A percentile compares a stretch with the other conserved stretches of the same genome.
Conservation (phyloP, 2,113 vertebrate species). For the Cygnus buccinator region DNA sequence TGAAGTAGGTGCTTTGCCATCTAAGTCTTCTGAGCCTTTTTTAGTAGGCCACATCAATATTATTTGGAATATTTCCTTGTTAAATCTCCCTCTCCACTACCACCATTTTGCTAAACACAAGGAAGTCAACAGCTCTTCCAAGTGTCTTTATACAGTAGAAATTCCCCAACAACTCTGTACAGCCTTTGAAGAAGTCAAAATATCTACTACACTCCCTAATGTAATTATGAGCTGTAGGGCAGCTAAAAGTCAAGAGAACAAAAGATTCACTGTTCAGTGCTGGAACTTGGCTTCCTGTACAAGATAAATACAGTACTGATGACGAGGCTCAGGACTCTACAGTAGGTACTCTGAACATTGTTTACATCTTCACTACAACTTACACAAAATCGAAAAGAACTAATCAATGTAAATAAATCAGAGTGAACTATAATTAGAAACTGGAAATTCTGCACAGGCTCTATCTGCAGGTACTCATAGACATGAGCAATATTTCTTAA, state of each 20-base stretch:
- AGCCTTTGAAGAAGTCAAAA: background rate
- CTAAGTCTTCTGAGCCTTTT: background rate
- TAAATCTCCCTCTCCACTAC: background rate
- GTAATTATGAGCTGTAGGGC: background rate
- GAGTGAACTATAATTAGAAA: background rate
- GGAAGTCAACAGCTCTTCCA: background rate
- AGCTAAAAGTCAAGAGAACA: background rate
- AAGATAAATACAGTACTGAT: background rate
- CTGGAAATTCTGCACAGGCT: background rate
- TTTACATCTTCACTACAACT: background rate
- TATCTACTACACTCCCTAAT: background rate
- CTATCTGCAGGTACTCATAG: background rate
- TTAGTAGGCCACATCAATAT: background rate
- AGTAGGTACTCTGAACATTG: background rate
- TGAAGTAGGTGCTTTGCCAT: background rate
- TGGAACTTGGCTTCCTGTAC: background rate
- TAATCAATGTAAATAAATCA: background rate
- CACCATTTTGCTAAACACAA: fast-evolving
- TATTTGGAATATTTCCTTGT: background rate
- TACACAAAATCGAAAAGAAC: background rate
- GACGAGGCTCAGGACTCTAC: background rate
- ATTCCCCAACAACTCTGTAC: background rate
- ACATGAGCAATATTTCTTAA: background rate
- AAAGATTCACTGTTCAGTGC: background rate
- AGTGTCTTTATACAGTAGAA: background rate